Conservation (phyloP, 2,888 invertebrate genomes). For the Ypsolopha sequella region DNA sequence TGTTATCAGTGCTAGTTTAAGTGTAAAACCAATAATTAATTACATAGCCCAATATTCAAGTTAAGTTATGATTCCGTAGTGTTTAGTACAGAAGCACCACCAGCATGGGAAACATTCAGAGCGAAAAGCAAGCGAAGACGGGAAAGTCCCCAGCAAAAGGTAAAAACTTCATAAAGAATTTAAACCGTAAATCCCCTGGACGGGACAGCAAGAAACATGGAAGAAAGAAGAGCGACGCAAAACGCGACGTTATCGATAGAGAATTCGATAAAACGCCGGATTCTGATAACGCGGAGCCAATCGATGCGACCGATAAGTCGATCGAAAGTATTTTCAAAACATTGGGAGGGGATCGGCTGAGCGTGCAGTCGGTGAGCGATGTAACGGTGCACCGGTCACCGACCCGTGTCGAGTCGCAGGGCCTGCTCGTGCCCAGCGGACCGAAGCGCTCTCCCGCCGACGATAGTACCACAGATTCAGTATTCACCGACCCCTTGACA, state of each 20-base stretch:
- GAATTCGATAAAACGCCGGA: slow-evolving; percentile 61
- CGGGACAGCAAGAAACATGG: slow-evolving; percentile 55
- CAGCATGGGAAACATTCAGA: slow-evolving; percentile 69
- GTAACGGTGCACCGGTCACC: slow-evolving; percentile 61
- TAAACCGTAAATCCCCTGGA: slow-evolving; percentile 53
- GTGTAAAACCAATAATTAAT: too few relatives aligned
- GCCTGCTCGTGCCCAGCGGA: slow-evolving; percentile 28
- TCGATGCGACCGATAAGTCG: slow-evolving; percentile 50
- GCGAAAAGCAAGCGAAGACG: slow-evolving; percentile 60
- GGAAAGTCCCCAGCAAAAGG: slow-evolving; percentile 70
- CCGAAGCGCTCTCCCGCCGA: slow-evolving; percentile 53
- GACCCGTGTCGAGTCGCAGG: slow-evolving; percentile 40
- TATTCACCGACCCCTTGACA: slow-evolving; percentile 80
- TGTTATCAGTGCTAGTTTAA: too few relatives aligned
- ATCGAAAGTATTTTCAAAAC: too few relatives aligned
- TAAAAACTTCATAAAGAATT: slow-evolving; percentile 67
- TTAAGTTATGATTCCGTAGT: neutral
- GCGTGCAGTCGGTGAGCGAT: slow-evolving; percentile 27
- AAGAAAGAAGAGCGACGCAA: slow-evolving; percentile 47
- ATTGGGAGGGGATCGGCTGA: too few relatives aligned
- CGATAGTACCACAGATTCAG: slow-evolving; percentile 77
- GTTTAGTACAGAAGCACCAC: neutral
- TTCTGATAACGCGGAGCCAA: slow-evolving; percentile 57
- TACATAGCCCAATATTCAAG: neutral
- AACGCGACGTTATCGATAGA: slow-evolving; percentile 31